A percentile compares a stretch with the other conserved stretches of the same genome.
Evolutionary conservation across 2,888 invertebrate species (phyloP).

Genomic region (Drosophila nigricruria): DNA sequence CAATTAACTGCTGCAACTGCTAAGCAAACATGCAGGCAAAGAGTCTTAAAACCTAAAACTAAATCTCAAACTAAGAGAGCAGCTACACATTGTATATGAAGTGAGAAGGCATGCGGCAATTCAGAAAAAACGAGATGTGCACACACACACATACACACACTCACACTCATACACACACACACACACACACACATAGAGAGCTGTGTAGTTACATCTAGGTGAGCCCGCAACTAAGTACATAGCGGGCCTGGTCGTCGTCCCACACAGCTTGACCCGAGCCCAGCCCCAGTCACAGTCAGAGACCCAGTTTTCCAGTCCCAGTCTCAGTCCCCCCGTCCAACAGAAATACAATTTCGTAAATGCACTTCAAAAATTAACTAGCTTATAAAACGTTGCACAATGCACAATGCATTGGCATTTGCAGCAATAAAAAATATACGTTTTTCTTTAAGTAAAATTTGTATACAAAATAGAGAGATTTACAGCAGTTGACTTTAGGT

Average conservation of each 20-base stretch:
- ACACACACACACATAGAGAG: constrained; percentile 15
- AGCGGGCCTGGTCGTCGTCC: constrained; percentile 29
- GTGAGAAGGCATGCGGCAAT: constrained; percentile 44
- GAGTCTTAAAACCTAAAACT: constrained; percentile 45
- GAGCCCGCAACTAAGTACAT: constrained; percentile 36
- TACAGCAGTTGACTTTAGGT: not conserved
- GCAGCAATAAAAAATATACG: constrained; percentile 1
- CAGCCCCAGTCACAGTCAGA: constrained; percentile 22
- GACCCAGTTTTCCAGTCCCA: constrained; percentile 2
- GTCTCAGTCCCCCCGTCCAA: not conserved
- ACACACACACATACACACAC: not conserved
- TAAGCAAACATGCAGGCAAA: constrained; percentile 44
- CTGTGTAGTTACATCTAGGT: constrained; percentile 35
- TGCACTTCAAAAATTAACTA: constrained; percentile 33
- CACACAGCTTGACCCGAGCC: constrained; percentile 34
- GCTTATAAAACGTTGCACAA: constrained; percentile 23
- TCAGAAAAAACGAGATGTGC: constrained; percentile 63
- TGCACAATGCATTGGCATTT: constrained; percentile 13
- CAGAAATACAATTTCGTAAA: constrained; percentile 25
- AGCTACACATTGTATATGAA: not conserved
- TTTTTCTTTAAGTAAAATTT: not conserved
- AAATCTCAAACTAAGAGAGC: constrained; percentile 44
- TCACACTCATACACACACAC: constrained; percentile 13
- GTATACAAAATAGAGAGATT: not conserved
- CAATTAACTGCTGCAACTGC: constrained; percentile 54